These are phyloP conservation scores for Brassicogethes aeneus DNA, from an alignment of 2,888 invertebrate species.

Conservation along the genomic window DNA sequence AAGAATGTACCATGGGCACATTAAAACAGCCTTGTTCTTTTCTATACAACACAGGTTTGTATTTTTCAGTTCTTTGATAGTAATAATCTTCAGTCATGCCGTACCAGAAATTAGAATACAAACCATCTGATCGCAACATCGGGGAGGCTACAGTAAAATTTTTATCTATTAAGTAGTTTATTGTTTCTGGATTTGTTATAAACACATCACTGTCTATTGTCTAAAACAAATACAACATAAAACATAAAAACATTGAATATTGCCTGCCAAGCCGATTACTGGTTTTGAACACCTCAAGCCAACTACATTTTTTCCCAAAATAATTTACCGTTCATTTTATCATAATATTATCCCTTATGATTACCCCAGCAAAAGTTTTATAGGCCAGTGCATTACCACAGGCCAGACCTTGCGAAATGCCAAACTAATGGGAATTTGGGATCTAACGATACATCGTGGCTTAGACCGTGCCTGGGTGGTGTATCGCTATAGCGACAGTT, in stretches of 20 bases:
- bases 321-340: too few species aligned
- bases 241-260: background rate
- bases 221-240: constrained; percentile 42
- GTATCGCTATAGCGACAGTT: too few species aligned
- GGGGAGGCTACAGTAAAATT: constrained; percentile 66
- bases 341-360: too few species aligned
- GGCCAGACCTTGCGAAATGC: too few species aligned
- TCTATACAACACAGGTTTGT: constrained; percentile 66
- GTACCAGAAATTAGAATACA: constrained; percentile 96
- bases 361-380: too few species aligned
- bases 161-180: constrained; percentile 54
- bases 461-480: too few species aligned
- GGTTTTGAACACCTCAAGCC: too few species aligned
- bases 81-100: constrained; percentile 83
- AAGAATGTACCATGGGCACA: constrained; percentile 90
- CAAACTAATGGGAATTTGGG: too few species aligned
- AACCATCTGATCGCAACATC: constrained; percentile 74
- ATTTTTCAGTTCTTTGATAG: constrained; percentile 75
- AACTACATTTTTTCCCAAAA: too few species aligned
- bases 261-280: too few species aligned
- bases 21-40: constrained; percentile 62
- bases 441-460: too few species aligned
- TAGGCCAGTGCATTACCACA: too few species aligned
- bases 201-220: constrained; percentile 81
- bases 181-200: constrained; percentile 56